These are phyloP conservation scores for Drosophila rellima DNA, from an alignment of 2,888 invertebrate species.

Conservation along the genomic window DNA sequence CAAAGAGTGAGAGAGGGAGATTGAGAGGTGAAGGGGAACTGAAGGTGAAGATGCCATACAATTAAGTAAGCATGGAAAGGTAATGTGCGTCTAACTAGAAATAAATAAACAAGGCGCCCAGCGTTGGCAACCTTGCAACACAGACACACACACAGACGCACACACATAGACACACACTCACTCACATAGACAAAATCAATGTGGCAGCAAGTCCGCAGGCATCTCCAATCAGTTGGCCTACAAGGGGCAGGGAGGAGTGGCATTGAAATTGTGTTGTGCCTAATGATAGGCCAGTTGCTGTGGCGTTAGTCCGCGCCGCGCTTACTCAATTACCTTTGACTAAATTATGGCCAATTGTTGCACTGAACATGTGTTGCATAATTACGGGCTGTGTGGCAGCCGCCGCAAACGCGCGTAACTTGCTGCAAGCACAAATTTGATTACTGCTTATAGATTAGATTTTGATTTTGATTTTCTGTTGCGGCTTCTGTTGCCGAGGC, in stretches of 20 bases:
- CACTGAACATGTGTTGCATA: conserved; percentile 78
- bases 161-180: conserved; percentile 4
- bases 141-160: conserved; percentile 11
- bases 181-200: conserved; percentile 3
- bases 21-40: conserved; percentile 10
- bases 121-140: conserved; percentile 31
- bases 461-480: conserved; percentile 41
- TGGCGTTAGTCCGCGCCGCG: conserved; percentile 67
- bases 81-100: conserved; percentile 75
- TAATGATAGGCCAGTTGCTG: conserved; percentile 65
- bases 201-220: conserved; percentile 31
- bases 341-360: conserved; percentile 81
- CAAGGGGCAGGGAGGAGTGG: conserved; percentile 11
- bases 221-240: conserved; percentile 43
- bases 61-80: conserved; percentile 69
- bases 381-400: conserved; percentile 71
- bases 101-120: conserved; percentile 77
- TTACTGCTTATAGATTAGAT: conserved; percentile 77
- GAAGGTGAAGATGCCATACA: conserved; percentile 62
- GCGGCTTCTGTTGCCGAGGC: conserved; percentile 32
- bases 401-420: conserved; percentile 41
- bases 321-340: conserved; percentile 79
- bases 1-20: conserved; percentile 6
- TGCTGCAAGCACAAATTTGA: conserved; percentile 75
- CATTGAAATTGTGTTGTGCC: conserved; percentile 42